Base-by-base conservation (phyloP, 2,888 invertebrate genomes). In the Chelonus formosanus region DNA sequence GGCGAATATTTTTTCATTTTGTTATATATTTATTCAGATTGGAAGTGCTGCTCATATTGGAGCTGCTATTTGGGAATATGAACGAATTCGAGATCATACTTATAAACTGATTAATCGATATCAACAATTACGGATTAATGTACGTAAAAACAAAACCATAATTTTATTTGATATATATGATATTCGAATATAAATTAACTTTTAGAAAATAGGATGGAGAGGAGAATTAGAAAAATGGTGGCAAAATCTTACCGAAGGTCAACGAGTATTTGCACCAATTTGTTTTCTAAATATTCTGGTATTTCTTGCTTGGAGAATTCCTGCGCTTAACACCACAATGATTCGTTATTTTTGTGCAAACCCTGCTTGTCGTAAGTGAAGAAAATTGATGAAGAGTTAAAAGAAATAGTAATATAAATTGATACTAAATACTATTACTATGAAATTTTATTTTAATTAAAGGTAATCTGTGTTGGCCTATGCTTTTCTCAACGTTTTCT, bases 401-500 rank as follows among this genome's bases (percentile, higher is more conserved):
- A 3, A 5, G 10, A 50, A 20, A 20, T 20, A 20, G 2, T 20
- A 44, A 31, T 50, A 5, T 43, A 58, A 44, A 58, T 34, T 47
- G 50, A 48, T 43, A n/a, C 5, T 56, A 44, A 32, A 58, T 65
- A 57, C 34, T 31, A 53, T 65, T 43, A 55, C 61, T 56, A 54
- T 52, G 36, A 50, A 52, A 36, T 20, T 68, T 72, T 70, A 58
- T 68, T 72, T 70, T 73, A 35, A 77, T 86, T 86, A 52, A 83
- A 94, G 92, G 87, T 79, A 88, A 88, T 71, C 86, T 91, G 57
- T 95, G 94, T 82, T 88, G 91, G 85, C 95, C 98, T 3, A 96
- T 98, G 96, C 80, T 97, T 59, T 85, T 97, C 3, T 96, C 96
- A n/a, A 93, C 93, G 43, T 98, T 98, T 85, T 98, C 97, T 78